Evolutionary conservation across 2,888 invertebrate genomes (phyloP).

Genomic region (Sphinx pinastri): DNA sequence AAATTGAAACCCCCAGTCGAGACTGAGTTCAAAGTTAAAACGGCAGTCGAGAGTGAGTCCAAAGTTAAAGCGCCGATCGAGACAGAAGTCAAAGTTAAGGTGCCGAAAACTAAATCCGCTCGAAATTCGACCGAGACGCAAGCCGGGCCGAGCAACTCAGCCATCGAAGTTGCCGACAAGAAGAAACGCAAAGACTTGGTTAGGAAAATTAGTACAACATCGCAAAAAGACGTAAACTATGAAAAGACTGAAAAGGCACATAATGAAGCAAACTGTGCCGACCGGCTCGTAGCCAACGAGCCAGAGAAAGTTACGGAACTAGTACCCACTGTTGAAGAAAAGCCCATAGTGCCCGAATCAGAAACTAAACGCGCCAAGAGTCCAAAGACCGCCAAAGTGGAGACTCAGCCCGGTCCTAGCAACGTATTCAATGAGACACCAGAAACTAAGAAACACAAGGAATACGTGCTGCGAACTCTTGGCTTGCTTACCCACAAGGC

Average conservation of each 20-base stretch:
- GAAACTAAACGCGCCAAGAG: constrained; percentile 31
- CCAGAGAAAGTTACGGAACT: not conserved
- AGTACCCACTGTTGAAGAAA: not conserved
- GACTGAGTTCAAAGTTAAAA: constrained; percentile 37
- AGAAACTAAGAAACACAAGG: constrained; percentile 87
- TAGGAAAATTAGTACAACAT: constrained; percentile 18
- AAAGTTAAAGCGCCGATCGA: constrained; percentile 41
- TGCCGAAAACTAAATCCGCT: constrained; percentile 55
- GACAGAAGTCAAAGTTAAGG: constrained; percentile 38
- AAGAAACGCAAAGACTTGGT: constrained; percentile 25
- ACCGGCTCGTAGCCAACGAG: constrained; percentile 17
- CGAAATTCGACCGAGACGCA: constrained; percentile 61
- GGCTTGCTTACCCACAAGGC: constrained; percentile 90
- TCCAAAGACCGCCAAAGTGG: constrained; percentile 39
- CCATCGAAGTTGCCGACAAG: constrained; percentile 9
- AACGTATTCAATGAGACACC: constrained; percentile 80
- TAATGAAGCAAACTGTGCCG: constrained; percentile 31
- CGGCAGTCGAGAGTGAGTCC: not conserved
- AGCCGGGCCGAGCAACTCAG: constrained; percentile 66
- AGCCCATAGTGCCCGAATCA: not conserved
- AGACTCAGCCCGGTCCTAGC: constrained; percentile 66
- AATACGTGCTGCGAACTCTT: constrained; percentile 88
- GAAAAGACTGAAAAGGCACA: constrained; percentile 26
- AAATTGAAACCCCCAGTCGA: constrained; percentile 31
- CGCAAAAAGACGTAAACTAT: constrained; percentile 1